Conservation (phyloP, 2,113 vertebrate species). For the Nettapus auritus region DNA sequence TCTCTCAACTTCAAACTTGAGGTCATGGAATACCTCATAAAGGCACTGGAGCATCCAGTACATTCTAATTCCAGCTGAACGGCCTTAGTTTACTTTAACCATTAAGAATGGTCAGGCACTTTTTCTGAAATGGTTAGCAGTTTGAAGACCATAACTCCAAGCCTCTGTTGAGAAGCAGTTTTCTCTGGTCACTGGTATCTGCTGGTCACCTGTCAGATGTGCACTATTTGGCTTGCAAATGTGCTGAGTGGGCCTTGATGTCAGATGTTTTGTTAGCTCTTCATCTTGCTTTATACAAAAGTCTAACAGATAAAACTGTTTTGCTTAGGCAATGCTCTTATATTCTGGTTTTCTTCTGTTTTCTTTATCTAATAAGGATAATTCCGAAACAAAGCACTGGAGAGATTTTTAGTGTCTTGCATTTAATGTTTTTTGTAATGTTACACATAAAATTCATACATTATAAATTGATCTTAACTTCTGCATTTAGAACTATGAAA, state of each 20-base stretch:
- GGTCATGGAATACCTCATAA: background rate
- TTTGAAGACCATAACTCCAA: constrained; percentile 63
- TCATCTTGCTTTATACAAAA: background rate
- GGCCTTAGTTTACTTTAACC: background rate
- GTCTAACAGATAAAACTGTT: constrained; percentile 1
- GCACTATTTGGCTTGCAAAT: constrained; percentile 42
- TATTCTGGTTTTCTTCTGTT: background rate
- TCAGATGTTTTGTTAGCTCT: background rate
- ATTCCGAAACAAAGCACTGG: background rate
- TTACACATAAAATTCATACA: background rate
- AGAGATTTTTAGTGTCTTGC: background rate
- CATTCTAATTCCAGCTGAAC: background rate
- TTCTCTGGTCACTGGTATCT: background rate
- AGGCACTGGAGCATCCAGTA: background rate
- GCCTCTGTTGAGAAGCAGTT: constrained; percentile 69
- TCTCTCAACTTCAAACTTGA: background rate
- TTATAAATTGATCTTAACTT: background rate
- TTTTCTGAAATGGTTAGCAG: background rate
- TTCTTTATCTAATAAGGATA: background rate
- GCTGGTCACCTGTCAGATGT: constrained; percentile 34
- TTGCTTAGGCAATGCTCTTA: background rate
- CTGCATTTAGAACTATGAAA: background rate
- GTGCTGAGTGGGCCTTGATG: constrained; percentile 35
- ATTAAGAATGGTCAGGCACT: constrained; percentile 13
- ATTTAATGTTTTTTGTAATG: background rate